A percentile compares a stretch with the other conserved stretches of the same genome.
These are phyloP conservation scores for Sula dactylatra DNA, from an alignment of 2,113 vertebrate genomes.

Conservation along the genomic window DNA sequence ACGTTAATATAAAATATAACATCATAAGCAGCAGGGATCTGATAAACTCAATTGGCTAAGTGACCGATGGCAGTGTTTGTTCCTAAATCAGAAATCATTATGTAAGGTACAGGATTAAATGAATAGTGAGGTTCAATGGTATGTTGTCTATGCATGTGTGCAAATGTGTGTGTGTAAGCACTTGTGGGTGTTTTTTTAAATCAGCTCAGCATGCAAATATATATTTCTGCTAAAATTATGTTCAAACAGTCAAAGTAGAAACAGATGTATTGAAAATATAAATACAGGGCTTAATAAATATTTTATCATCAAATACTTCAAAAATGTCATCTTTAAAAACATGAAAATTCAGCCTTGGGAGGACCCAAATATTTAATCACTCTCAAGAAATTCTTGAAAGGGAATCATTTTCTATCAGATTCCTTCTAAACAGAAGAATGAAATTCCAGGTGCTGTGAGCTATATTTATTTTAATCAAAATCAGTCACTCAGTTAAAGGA, in stretches of 20 bases:
- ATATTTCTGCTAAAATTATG: slow-evolving; percentile 75
- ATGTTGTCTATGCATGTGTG: not conserved
- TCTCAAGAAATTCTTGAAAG: slow-evolving; percentile 78
- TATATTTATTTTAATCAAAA: slow-evolving; percentile 83
- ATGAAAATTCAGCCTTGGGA: slow-evolving; percentile 77
- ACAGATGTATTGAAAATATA: slow-evolving; percentile 78
- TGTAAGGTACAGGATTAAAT: not conserved
- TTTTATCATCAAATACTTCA: slow-evolving; percentile 81
- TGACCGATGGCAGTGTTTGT: not conserved
- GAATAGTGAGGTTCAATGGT: not conserved
- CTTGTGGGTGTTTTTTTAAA: slow-evolving; percentile 47
- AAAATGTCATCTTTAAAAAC: slow-evolving; percentile 79
- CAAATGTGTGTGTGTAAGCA: not conserved
- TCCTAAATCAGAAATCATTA: not conserved
- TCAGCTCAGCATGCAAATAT: slow-evolving; percentile 74
- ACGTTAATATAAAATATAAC: slow-evolving; percentile 8
- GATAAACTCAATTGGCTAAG: slow-evolving; percentile 15
- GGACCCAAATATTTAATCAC: slow-evolving; percentile 78
- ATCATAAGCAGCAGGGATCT: slow-evolving; percentile 7
- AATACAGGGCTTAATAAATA: slow-evolving; percentile 78
- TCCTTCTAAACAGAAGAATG: slow-evolving; percentile 70
- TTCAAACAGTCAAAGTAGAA: slow-evolving; percentile 73
- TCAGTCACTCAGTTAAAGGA: slow-evolving; percentile 76
- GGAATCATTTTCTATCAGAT: slow-evolving; percentile 67
- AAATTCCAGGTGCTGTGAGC: slow-evolving; percentile 78